A percentile compares a stretch with the other conserved stretches of the same genome.
Evolutionary conservation across 2,888 invertebrate species (phyloP).

Genomic region (Sesia apiformis): DNA sequence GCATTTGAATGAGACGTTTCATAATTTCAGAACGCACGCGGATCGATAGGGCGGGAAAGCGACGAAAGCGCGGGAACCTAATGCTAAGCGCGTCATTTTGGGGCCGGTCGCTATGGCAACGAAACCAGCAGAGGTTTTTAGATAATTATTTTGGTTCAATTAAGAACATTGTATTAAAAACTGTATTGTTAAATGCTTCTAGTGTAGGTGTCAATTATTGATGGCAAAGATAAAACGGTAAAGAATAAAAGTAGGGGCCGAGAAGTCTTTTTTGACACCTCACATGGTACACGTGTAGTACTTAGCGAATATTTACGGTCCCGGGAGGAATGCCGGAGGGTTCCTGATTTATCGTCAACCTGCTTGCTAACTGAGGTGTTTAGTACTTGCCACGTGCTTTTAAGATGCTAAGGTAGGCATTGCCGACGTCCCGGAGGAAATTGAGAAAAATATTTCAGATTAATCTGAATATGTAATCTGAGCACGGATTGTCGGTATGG

Average conservation of each 20-base stretch:
- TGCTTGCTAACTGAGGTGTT: neutral
- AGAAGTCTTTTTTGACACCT: neutral
- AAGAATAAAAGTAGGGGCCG: neutral
- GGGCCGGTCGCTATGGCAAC: slow-evolving; percentile 30
- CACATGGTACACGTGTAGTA: slow-evolving; percentile 5
- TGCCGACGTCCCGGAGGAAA: no score
- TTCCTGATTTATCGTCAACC: neutral
- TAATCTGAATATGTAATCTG: no score
- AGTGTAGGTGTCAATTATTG: no score
- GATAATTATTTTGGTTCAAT: no score
- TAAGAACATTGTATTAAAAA: no score
- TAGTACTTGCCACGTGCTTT: no score
- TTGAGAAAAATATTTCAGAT: no score
- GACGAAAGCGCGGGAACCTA: slow-evolving; percentile 44
- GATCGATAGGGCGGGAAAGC: slow-evolving; percentile 43
- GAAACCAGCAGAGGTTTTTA: neutral
- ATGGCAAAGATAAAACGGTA: neutral
- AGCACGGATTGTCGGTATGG: no score
- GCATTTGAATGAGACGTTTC: no score
- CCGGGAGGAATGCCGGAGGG: neutral
- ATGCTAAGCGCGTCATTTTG: slow-evolving; percentile 30
- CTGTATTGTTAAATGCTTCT: no score
- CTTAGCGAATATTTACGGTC: slow-evolving; percentile 6
- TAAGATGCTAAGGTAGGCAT: no score
- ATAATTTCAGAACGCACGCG: slow-evolving; percentile 5